Evolutionary conservation across 92 coral and sea anemone genomes (phyloP), one percentile per base, ranked within the genome.

Genomic region (Chrysogorgia sp.): DNA sequence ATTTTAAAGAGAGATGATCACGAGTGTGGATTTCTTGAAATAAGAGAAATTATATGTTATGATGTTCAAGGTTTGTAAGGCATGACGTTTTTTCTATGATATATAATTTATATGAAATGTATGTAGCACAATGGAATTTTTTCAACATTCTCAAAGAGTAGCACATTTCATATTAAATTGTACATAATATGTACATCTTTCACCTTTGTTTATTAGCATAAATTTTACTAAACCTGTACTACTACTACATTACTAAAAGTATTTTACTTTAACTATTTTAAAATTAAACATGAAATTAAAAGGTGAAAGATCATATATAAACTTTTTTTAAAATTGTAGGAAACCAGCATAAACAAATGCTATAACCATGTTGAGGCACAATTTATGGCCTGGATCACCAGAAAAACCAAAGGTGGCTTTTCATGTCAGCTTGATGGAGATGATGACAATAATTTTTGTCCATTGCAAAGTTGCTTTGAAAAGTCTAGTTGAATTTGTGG

Each of bases 361-460:
- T 43, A 17, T 43, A 17, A 43, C 50, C 17, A 9, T 43, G 17
- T 43, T 43, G 17, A 67, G 49, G 49, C 34, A 67, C 45, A 29
- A 48, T 67, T 49, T 74, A 24, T 74, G 80, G 71, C 80, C 80
- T 26, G 80, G 80, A 0, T 40, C 68, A 13, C 69, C 80, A 14
- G 80, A 74, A 74, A 74, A 74, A 49, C 80, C 80, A 74, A 50
- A 60, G 31, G 23, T 26, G 34, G 80, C 80, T 2, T 74, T 74
- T 53, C 35, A 52, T 13, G 50, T 55, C 2, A 35, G 30, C 15
- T 29, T 74, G 37, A 74, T 74, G 72, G 80, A 52, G 13, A 28
- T 74, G 3, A 19, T 74, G 26, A 30, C 30, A 3, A 25, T 49
- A 3, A 25, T 74, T 12, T 74, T 74, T 55, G 53, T 74, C 32